These are phyloP conservation scores for Lates calcarifer DNA, from an alignment of 2,113 vertebrate species.

Conservation along the genomic window DNA sequence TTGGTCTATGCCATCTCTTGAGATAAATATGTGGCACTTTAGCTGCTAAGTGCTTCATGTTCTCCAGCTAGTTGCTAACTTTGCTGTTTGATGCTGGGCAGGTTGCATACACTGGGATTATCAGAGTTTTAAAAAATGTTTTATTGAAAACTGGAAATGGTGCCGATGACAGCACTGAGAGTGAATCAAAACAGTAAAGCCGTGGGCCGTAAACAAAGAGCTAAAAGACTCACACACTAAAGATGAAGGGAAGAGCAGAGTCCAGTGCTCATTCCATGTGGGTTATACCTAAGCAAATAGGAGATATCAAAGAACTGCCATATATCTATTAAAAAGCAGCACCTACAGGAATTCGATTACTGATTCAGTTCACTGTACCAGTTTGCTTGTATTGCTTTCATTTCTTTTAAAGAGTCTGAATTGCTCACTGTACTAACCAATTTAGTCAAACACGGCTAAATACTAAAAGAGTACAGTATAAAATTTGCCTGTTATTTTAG, in stretches of 20 bases:
- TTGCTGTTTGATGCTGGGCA: not conserved
- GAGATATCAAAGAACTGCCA: not conserved
- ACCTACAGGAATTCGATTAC: not conserved
- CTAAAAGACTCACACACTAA: too few species aligned
- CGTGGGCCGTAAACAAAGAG: too few species aligned
- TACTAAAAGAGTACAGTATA: not conserved
- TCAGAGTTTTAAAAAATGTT: too few species aligned
- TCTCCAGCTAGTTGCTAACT: not conserved
- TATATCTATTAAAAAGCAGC: too few species aligned
- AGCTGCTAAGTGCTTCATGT: not conserved
- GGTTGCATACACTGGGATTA: not conserved
- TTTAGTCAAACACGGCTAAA: not conserved
- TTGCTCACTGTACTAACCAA: not conserved
- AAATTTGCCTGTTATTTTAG: not conserved
- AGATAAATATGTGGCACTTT: too few species aligned
- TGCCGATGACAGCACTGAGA: too few species aligned
- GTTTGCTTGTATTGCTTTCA: too few species aligned
- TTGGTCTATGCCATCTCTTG: too few species aligned
- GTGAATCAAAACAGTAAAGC: too few species aligned
- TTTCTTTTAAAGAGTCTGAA: too few species aligned
- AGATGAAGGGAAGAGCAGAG: too few species aligned
- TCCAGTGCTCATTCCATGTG: not conserved
- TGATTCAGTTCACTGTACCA: not conserved
- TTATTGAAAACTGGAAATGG: too few species aligned
- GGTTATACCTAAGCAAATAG: not conserved